Evolutionary conservation across 2,797 vertebrate species (phyloP), one percentile per base, ranked within the genome.

Genomic region (Clarias laeviceps): DNA sequence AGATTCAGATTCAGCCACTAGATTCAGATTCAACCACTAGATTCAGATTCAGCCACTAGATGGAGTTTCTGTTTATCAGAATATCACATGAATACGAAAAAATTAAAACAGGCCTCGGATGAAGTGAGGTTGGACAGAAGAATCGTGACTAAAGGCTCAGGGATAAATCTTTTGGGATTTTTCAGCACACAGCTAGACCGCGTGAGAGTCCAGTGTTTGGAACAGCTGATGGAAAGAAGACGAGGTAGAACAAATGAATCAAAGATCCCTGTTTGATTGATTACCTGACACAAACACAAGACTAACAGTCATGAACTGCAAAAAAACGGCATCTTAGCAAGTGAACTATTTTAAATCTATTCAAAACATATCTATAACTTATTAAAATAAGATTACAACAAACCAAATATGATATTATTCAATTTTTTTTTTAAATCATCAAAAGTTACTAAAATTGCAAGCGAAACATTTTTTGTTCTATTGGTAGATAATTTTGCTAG

Each of bases 241-340:
- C 61, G 86, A 87, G 82, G 86, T 87, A 87, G 86, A 82, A 87
- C 68, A 24, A 84, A 84, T 73, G 82, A 83, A 50, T 56, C 57
- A 34, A 54, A 76, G 65, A 84, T 80, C 61, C 69, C 61, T 57
- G 66, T 86, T 64, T 56, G 57, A 83, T 64, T 56, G 57, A 83
- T 83, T 82, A 57, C 85, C 80, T 79, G 65, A 50, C 81, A 83
- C 73, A 64, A 61, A 69, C 45, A 80, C 84, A 64, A 56, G 50
- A 84, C 34, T 34, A 11, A 50, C 45, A 50, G 45, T 11, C 45
- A 50, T 2, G 45, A 1, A 50, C 45, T 50, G 45, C 1, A 50
- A 50, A 45, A 50, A 50, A 50, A 50, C 45, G 2, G 2, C 11
- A 9, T 45, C 37, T n/a, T 27, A 18, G 37, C 20, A 22, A 50